Evolutionary conservation across 2,797 vertebrate species (phyloP).

Genomic region (Agapornis canus): DNA sequence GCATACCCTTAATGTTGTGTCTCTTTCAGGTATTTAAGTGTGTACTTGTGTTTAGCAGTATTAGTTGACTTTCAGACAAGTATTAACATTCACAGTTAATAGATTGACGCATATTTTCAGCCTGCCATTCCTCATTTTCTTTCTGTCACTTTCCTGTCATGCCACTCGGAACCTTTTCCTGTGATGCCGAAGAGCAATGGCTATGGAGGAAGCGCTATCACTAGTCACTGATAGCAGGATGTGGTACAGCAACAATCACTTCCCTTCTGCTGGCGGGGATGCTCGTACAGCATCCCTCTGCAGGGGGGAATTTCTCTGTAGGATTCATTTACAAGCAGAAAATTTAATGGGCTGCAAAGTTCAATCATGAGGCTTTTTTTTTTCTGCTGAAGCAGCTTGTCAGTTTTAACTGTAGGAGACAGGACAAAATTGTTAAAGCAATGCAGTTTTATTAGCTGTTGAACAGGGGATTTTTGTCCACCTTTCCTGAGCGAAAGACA

Average conservation of each 20-base stretch:
- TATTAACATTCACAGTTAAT: slow-evolving; percentile 64
- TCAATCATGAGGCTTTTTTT: slow-evolving; percentile 17
- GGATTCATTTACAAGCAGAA: slow-evolving; percentile 77
- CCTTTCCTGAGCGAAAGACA: not conserved
- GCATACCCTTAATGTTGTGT: not conserved
- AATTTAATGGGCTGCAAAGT: slow-evolving; percentile 78
- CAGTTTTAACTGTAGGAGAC: slow-evolving; percentile 69
- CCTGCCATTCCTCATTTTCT: slow-evolving; percentile 73
- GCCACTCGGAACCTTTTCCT: slow-evolving; percentile 41
- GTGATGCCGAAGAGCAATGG: slow-evolving; percentile 80
- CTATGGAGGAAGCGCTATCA: slow-evolving; percentile 73
- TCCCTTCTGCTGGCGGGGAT: not conserved
- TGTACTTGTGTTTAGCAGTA: not conserved
- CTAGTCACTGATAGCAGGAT: slow-evolving; percentile 73
- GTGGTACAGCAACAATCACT: slow-evolving; percentile 63
- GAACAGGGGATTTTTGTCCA: slow-evolving; percentile 2
- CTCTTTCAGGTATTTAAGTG: slow-evolving; percentile 10
- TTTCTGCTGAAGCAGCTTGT: slow-evolving; percentile 62
- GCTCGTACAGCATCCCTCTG: slow-evolving; percentile 59
- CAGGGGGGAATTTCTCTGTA: slow-evolving; percentile 66
- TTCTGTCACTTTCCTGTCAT: slow-evolving; percentile 74
- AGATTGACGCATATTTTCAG: slow-evolving; percentile 33
- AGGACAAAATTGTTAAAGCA: slow-evolving; percentile 61
- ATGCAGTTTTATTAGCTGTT: slow-evolving; percentile 39
- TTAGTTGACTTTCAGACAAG: slow-evolving; percentile 46